Evolutionary conservation across 2,113 vertebrate genomes (phyloP), one percentile per base, ranked within the genome.

Genomic region (Typhlomys cinereus): DNA sequence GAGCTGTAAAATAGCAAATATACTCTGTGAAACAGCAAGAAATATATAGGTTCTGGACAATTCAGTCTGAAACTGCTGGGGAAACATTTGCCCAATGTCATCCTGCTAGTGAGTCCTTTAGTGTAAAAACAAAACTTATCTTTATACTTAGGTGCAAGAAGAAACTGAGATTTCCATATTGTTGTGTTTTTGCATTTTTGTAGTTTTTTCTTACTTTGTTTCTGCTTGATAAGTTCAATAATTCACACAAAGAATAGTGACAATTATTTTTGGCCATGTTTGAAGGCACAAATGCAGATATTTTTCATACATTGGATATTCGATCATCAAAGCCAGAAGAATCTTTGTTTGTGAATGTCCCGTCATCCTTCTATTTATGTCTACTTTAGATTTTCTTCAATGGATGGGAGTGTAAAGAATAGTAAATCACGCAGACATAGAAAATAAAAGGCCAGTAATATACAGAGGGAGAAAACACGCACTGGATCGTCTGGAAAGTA

Each of bases 1-100:
- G 74, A 59, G 61, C 92, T 92, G 29, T 67, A 88, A 80, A 95
- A 85, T 27, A 86, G 76, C 66, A 92, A 88, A 79, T 92, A 90
- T 46, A 95, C 73, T 50, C 92, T 74, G 82, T 61, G 66, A 39
- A 82, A 94, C 73, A 87, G 41, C 44, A 87, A 15, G 52, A 87
- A 82, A 94, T 73, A 86, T 83, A 92, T 31, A 82, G 34, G 29
- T 87, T 84, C n/a, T 54, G 76, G 39, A 89, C 36, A 80, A 46
- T 36, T 91, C 39, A 41, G 14, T 64, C 25, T 67, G 48, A 80
- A 95, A 84, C 31, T 50, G 34, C 12, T 0, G 8, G 11, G 25
- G 18, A 31, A 84, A 74, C 34, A 69, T 39, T 41, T 89, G 48
- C 59, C 48, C 73, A 82, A 27, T 54, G 2, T 89, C 52, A 62